A percentile compares a stretch with the other conserved stretches of the same genome.
phyloP scores from a whole-genome alignment of 2,888 invertebrate genomes.

The Drosophila paramelanica region DNA sequence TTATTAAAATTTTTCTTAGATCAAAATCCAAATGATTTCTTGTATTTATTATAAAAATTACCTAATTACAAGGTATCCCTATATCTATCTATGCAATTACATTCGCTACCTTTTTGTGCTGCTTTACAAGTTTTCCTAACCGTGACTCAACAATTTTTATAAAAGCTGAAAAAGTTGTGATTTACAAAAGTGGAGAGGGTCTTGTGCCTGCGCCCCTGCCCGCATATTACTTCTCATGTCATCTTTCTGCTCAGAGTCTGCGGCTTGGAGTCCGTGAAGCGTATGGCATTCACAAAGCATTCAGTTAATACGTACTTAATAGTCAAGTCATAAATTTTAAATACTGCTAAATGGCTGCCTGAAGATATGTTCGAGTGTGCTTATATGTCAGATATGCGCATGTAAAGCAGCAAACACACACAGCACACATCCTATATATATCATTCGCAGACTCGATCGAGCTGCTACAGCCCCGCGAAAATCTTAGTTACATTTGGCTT shows the following conservation, averaged over 20 bases:
- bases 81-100: too few species aligned
- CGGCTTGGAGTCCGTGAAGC: conserved; percentile 36
- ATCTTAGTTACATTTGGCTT: conserved; percentile 54
- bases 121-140: background rate
- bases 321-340: conserved; percentile 82
- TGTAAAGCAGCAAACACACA: conserved; percentile 55
- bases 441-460: conserved; percentile 69
- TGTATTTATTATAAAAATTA: too few species aligned
- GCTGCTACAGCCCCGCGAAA: conserved; percentile 43
- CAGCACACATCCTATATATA: conserved; percentile 46
- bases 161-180: conserved; percentile 60
- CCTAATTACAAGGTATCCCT: background rate
- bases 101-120: too few species aligned
- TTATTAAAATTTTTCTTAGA: too few species aligned
- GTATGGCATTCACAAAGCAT: conserved; percentile 70
- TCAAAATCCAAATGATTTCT: too few species aligned
- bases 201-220: background rate
- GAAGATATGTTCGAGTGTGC: conserved; percentile 71
- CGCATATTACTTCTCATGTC: conserved; percentile 1
- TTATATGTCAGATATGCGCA: conserved; percentile 56
- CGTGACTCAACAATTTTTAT: conserved; percentile 51
- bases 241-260: conserved; percentile 13
- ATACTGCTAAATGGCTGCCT: conserved; percentile 77
- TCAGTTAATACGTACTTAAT: conserved; percentile 80
- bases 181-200: conserved; percentile 15